Base-by-base conservation (phyloP, 2,113 vertebrate genomes). In the Neopipo cinnamomea region DNA sequence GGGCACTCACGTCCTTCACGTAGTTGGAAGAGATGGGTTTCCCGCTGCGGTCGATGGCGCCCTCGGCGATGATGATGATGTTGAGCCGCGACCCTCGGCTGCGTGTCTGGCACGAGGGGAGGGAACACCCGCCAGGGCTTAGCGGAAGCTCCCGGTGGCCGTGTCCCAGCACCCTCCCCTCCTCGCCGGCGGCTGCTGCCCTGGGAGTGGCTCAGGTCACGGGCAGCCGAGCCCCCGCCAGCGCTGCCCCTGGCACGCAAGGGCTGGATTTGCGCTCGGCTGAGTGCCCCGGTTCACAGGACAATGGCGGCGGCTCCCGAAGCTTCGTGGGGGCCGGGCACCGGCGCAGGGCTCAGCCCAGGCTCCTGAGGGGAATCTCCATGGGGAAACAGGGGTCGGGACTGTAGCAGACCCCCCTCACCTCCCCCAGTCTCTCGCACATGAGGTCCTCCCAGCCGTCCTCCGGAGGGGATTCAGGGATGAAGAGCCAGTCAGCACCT, bases 401-500 rank as follows among this genome's bases (percentile, higher is more conserved):
- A 56, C 6, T 1, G 1, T 0, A 8, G 24, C 46, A 71, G 27
- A 19, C 1, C 0, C 1, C 2, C 5, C 98, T 98, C 80, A 99
- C 99, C 98, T 97, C 96, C 17, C 98, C 98, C 0, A 99, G 98
- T 71, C 99, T 97, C 91, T 98, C 89, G 4, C 99, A 99, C 99
- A 99, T 99, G 23, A 91, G 96, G 89, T 99, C 99, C 94, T 99
- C 99, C 99, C 99, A 99, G 88, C 98, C 98, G 0, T 99, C 98
- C 75, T 98, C 97, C 0, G 99, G 99, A 24, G 99, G 99, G 21
- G 98, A 97, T 88, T 99, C 99, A 0, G 99, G 99, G 78, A 99
- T 99, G 90, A 99, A 99, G 58, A 99, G 98, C 99, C 99, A 99
- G 96, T 99, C 99, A 0, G 99, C 99, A 0, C 99, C 99, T 0